Conservation (phyloP, 2,888 invertebrate genomes). For the Dryococelus australis region DNA sequence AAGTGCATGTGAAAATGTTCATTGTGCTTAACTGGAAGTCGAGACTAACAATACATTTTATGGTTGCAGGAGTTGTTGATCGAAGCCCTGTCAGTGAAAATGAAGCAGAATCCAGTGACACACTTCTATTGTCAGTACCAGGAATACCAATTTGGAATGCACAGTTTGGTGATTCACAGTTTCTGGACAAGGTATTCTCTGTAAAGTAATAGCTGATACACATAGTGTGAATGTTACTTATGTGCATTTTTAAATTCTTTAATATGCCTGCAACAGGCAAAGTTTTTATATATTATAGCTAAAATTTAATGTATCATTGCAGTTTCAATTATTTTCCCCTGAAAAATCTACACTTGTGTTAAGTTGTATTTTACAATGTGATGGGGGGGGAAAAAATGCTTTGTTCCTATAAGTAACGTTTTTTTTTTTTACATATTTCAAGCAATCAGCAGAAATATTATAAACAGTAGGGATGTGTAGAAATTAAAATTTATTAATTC, state of each 20-base stretch:
- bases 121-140: slow-evolving; percentile 63
- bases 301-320: no score
- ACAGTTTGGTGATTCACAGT: slow-evolving; percentile 63
- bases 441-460: no score
- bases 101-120: slow-evolving; percentile 54
- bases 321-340: no score
- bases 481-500: no score
- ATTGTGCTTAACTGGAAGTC: background rate
- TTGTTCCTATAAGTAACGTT: no score
- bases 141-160: slow-evolving; percentile 58
- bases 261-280: background rate
- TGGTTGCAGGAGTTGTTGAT: slow-evolving; percentile 61
- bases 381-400: no score
- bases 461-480: no score
- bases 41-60: background rate
- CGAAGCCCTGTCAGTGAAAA: slow-evolving; percentile 57
- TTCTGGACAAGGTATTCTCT: slow-evolving; percentile 66
- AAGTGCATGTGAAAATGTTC: background rate
- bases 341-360: no score
- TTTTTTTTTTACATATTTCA: no score
- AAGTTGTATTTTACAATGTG: no score
- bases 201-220: background rate
- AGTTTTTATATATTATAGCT: background rate
- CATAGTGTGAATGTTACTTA: background rate
- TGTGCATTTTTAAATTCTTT: background rate